These are phyloP conservation scores for Arothron firmamentum DNA, from an alignment of 2,113 vertebrate species.

Conservation along the genomic window DNA sequence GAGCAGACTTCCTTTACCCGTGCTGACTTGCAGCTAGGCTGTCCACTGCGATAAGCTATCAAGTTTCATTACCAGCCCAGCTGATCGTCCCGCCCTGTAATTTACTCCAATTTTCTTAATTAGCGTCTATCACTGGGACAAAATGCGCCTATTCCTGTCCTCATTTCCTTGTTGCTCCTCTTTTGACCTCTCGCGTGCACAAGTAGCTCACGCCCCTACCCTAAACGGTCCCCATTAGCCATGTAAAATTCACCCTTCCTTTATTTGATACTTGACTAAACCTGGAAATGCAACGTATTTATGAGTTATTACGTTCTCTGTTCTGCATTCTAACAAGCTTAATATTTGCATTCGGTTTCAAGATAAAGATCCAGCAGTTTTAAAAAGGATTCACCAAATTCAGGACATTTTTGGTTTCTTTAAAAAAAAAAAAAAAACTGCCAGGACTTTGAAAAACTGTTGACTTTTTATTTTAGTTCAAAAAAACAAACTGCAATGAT, in stretches of 20 bases:
- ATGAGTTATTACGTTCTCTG: no score
- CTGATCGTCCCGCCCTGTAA: conserved; percentile 58
- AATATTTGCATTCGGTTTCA: no score
- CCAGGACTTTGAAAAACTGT: conserved; percentile 35
- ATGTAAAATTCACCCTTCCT: no score
- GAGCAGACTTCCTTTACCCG: not conserved
- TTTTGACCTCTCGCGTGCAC: not conserved
- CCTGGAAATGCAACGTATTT: not conserved
- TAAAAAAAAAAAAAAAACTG: not conserved
- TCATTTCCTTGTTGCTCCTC: not conserved
- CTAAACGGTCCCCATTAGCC: no score
- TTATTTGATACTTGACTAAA: no score
- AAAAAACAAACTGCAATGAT: conserved; percentile 70
- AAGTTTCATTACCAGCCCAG: conserved; percentile 32
- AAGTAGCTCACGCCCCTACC: no score
- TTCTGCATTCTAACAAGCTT: no score
- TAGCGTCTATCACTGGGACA: conserved; percentile 46
- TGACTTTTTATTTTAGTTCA: conserved; percentile 67
- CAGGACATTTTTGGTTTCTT: not conserved
- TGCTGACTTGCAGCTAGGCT: not conserved
- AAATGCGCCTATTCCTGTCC: conserved; percentile 52
- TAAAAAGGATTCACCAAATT: no score
- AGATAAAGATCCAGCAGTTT: no score
- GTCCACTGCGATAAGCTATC: conserved; percentile 55
- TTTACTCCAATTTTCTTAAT: conserved; percentile 68